Percentiles rank a stretch among this genome's conserved stretches.
Conservation (phyloP, 2,888 invertebrate species). For the Alloscopus bannaensis region DNA sequence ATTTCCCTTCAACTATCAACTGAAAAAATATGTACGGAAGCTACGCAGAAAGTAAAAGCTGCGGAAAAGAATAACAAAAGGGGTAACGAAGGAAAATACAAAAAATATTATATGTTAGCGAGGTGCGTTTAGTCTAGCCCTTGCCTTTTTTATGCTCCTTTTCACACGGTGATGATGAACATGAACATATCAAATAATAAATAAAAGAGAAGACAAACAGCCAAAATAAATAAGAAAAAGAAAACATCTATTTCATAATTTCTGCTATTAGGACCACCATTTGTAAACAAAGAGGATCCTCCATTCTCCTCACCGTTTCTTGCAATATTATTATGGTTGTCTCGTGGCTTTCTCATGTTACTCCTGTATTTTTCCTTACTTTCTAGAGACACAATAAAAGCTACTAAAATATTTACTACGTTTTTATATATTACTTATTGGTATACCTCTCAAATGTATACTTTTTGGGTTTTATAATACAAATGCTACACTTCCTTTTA, state of each 20-base stretch:
- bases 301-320: slow-evolving; percentile 15
- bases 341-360: slow-evolving; percentile 15
- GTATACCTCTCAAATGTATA: not conserved
- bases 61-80: too few species aligned
- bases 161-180: slow-evolving; percentile 37
- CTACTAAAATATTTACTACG: slow-evolving; percentile 22
- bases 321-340: slow-evolving; percentile 16
- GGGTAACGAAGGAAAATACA: not conserved
- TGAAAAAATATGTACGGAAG: too few species aligned
- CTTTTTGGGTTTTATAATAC: slow-evolving; percentile 5
- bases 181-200: slow-evolving; percentile 57
- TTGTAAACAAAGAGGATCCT: slow-evolving; percentile 50
- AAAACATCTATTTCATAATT: slow-evolving; percentile 61
- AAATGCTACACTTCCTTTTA: too few species aligned
- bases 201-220: slow-evolving; percentile 54
- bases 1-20: too few species aligned
- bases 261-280: slow-evolving; percentile 53
- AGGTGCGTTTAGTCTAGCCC: slow-evolving; percentile 4
- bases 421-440: slow-evolving; percentile 1
- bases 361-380: not conserved
- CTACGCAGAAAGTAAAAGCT: too few species aligned
- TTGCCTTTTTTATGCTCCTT: too few species aligned
- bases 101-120: too few species aligned
- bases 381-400: slow-evolving; percentile 17
- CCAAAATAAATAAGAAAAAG: slow-evolving; percentile 54